Evolutionary conservation across 2,888 invertebrate genomes (phyloP), one percentile per base, ranked within the genome.

Genomic region (Chymomyza amoena): DNA sequence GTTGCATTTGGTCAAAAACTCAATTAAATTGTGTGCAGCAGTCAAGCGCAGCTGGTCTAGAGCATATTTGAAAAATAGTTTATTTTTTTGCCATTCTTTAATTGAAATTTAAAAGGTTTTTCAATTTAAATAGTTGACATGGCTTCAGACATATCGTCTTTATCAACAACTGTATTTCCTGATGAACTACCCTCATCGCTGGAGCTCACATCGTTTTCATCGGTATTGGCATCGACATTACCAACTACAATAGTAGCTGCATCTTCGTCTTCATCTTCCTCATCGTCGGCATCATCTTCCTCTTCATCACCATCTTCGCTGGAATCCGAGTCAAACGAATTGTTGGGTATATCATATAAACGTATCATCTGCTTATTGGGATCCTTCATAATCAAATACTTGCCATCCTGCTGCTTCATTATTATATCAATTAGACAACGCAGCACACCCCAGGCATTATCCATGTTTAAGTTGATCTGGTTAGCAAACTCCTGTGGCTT

Each of bases 391-490:
- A 99, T 98, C 88, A 99, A 93, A 92, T 98, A 99, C 92, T 96
- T 96, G 76, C 99, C 99, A 90, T 98, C 98, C 89, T 97, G 96
- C 91, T 98, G 97, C 92, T 98, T 98, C 96, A 98, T 97, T 88
- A 98, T 97, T 76, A 98, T 96, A 88, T 99, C 99, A 82, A 99
- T 96, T 89, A 99, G 97, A 92, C 98, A 99, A 16, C 99, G 95
- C 73, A 99, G 93, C 70, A 99, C 97, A 77, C 98, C 99, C 99
- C 99, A 99, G 3, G 98, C 98, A 92, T 99, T 99, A 92, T 99
- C 99, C 98, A 99, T 98, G 90, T 98, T 99, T 88, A 99, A 93
- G 92, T 98, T 99, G 90, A 99, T 99, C 92, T 99, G 99, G 9
- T 97, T 97, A 13, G 99, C 99, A 92, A 99, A 99, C 93, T 99